These are phyloP conservation scores for Plusia festucae DNA, from an alignment of 2,888 invertebrate genomes.

Conservation along the genomic window DNA sequence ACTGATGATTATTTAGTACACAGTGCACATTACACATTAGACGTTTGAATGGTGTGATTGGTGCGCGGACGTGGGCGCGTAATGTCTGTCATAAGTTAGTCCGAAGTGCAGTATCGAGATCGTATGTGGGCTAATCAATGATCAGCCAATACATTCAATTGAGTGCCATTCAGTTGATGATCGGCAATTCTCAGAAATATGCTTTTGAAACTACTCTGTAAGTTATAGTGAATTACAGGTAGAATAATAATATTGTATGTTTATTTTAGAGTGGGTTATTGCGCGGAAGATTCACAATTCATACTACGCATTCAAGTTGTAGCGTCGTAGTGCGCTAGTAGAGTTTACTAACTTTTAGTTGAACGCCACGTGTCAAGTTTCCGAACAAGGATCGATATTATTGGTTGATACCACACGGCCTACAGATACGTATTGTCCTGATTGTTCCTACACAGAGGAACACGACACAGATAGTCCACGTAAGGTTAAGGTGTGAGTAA, in stretches of 20 bases:
- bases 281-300: neutral
- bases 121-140: slow-evolving; percentile 58
- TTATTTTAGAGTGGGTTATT: neutral
- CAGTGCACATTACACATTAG: slow-evolving; percentile 26
- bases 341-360: slow-evolving; percentile 1
- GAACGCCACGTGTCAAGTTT: neutral
- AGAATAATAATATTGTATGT: slow-evolving; percentile 13
- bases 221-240: slow-evolving; percentile 29
- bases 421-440: slow-evolving; percentile 1
- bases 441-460: slow-evolving; percentile 15
- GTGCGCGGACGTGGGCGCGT: slow-evolving; percentile 43
- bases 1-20: slow-evolving; percentile 30
- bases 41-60: slow-evolving; percentile 41
- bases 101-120: slow-evolving; percentile 52
- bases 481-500: slow-evolving; percentile 14
- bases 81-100: slow-evolving; percentile 50
- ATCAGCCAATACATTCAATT: slow-evolving; percentile 58
- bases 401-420: neutral
- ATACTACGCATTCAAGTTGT: neutral
- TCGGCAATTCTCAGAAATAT: slow-evolving; percentile 48
- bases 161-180: slow-evolving; percentile 49
- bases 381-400: neutral
- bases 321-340: neutral
- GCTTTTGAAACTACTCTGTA: slow-evolving; percentile 39
- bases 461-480: slow-evolving; percentile 8